phyloP scores from a whole-genome alignment of 2,113 vertebrate species.

The Epinephelus moara region DNA sequence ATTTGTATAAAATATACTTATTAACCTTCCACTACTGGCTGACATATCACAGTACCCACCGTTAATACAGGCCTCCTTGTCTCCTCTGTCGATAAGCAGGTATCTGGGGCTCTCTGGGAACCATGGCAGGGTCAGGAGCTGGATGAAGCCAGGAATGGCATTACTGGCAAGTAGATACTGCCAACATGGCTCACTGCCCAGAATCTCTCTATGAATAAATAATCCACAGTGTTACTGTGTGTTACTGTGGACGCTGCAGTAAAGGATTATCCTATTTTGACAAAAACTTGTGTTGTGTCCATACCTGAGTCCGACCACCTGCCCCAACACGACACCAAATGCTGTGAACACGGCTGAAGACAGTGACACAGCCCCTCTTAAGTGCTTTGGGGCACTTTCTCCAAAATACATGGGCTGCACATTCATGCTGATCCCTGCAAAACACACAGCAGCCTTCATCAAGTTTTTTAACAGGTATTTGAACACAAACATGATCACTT shows the following conservation, averaged over 20 bases:
- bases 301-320: slow-evolving; percentile 91
- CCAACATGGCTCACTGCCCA: slow-evolving; percentile 89
- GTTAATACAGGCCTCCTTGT: slow-evolving; percentile 87
- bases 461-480: not conserved
- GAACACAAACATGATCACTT: not conserved
- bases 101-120: slow-evolving; percentile 93
- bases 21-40: not conserved
- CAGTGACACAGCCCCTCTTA: slow-evolving; percentile 88
- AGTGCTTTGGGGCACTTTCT: slow-evolving; percentile 90
- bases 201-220: slow-evolving; percentile 86
- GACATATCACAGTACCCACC: slow-evolving; percentile 77
- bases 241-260: slow-evolving; percentile 6
- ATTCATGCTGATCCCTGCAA: slow-evolving; percentile 92
- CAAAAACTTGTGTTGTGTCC: not conserved
- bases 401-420: slow-evolving; percentile 96
- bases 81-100: slow-evolving; percentile 90
- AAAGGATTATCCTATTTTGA: not conserved
- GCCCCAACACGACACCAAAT: slow-evolving; percentile 90
- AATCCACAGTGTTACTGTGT: slow-evolving; percentile 29
- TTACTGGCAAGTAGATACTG: slow-evolving; percentile 91
- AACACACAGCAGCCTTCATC: slow-evolving; percentile 1
- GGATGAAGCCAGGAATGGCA: slow-evolving; percentile 88
- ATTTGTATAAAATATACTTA: not conserved
- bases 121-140: slow-evolving; percentile 90
- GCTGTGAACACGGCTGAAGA: slow-evolving; percentile 90